Conservation (phyloP, 2,888 invertebrate genomes). For the Drosophila diplacantha region DNA sequence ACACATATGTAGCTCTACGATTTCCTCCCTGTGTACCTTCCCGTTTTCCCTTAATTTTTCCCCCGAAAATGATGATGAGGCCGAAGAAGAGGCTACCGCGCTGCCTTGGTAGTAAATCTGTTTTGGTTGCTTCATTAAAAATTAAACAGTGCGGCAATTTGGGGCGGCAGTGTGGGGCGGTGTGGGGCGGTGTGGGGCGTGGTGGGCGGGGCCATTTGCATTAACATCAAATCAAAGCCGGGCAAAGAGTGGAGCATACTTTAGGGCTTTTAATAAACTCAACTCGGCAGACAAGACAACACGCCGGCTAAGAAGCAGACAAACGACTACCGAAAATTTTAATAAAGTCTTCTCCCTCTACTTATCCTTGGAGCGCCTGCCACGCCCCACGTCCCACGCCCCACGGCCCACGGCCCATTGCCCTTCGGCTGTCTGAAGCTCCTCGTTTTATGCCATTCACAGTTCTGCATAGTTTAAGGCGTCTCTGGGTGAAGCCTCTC, state of each 20-base stretch:
- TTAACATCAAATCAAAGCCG: constrained; percentile 67
- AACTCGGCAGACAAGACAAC: constrained; percentile 24
- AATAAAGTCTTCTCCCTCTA: constrained; percentile 32
- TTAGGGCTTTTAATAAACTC: constrained; percentile 48
- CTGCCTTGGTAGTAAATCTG: constrained; percentile 53
- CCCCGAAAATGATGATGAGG: constrained; percentile 2
- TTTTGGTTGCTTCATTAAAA: constrained; percentile 60
- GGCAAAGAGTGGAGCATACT: constrained; percentile 24
- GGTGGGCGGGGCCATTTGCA: constrained; percentile 46
- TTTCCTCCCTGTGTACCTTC: not conserved
- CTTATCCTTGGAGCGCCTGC: not conserved
- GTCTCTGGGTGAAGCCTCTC: constrained; percentile 5
- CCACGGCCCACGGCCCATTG: not conserved
- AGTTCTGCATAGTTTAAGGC: constrained; percentile 57
- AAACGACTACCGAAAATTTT: constrained; percentile 44
- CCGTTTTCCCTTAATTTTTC: not conserved
- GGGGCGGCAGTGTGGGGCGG: constrained; percentile 6
- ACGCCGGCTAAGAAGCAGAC: constrained; percentile 23
- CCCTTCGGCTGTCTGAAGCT: constrained; percentile 36
- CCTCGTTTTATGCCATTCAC: constrained; percentile 33
- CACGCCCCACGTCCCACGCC: constrained; percentile 1
- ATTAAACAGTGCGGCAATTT: constrained; percentile 54
- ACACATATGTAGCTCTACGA: not conserved
- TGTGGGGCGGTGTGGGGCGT: not conserved
- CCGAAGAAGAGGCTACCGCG: constrained; percentile 16